phyloP scores from a whole-genome alignment of 1,140 invertebrate genomes.

The Drosophila novamexicana region DNA sequence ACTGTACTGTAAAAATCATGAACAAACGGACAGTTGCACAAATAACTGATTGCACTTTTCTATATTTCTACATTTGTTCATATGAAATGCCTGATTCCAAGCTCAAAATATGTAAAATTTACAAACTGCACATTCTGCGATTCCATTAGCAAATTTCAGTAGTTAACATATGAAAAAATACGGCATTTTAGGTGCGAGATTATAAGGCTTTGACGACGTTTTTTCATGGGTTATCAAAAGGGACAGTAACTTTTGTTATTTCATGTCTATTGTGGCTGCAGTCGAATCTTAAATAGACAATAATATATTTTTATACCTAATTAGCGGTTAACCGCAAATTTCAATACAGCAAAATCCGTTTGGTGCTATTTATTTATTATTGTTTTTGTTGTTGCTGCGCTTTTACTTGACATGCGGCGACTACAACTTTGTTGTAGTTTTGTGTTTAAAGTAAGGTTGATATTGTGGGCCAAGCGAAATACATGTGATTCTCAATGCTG shows the following conservation, averaged over 20 bases:
- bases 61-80: too few species aligned
- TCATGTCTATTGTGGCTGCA: constrained; percentile 27
- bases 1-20: too few species aligned
- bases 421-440: constrained; percentile 71
- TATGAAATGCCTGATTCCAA: too few species aligned
- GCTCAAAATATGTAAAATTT: too few species aligned
- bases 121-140: too few species aligned
- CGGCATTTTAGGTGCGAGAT: neutral
- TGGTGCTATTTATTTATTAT: constrained; percentile 15
- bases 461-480: constrained; percentile 32
- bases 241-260: neutral
- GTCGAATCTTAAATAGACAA: constrained; percentile 61
- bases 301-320: constrained; percentile 72
- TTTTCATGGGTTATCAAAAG: neutral
- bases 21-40: too few species aligned
- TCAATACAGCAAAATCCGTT: constrained; percentile 64
- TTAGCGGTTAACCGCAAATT: constrained; percentile 81
- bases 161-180: neutral
- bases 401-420: constrained; percentile 66
- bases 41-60: too few species aligned
- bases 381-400: constrained; percentile 18
- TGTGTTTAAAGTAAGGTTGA: constrained; percentile 71
- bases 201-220: neutral
- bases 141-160: too few species aligned
- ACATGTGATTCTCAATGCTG: constrained; percentile 44